Conservation (phyloP, 2,888 invertebrate species). For the Troides helena region DNA sequence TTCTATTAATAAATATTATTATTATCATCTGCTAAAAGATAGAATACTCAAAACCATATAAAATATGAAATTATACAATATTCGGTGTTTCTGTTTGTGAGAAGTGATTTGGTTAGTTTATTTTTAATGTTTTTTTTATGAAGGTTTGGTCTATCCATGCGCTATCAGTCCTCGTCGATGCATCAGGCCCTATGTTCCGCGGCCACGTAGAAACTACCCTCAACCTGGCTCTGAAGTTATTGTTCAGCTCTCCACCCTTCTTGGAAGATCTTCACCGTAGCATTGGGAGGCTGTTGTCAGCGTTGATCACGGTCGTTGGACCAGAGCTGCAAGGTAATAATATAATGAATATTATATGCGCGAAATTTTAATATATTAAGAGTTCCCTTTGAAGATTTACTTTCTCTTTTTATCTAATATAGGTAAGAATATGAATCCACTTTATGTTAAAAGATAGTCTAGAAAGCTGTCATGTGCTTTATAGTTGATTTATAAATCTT, state of each 20-base stretch:
- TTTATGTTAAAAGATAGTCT: too few relatives aligned
- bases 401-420: too few relatives aligned
- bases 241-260: conserved; percentile 94
- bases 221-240: conserved; percentile 92
- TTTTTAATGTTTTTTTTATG: conserved; percentile 13
- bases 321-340: conserved; percentile 95
- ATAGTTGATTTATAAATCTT: too few relatives aligned
- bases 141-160: conserved; percentile 98
- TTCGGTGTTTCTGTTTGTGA: too few relatives aligned
- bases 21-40: too few relatives aligned
- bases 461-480: too few relatives aligned
- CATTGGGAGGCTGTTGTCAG: conserved; percentile 95
- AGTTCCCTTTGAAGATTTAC: background rate
- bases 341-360: background rate
- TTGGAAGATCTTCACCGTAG: conserved; percentile 93
- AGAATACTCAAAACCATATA: too few relatives aligned
- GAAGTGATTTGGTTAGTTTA: too few relatives aligned
- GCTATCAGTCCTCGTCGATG: conserved; percentile 96
- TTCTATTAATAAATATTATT: too few relatives aligned
- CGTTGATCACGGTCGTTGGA: conserved; percentile 98
- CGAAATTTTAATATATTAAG: background rate
- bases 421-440: too few relatives aligned
- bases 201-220: conserved; percentile 97
- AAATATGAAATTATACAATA: too few relatives aligned
- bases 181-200: conserved; percentile 99